Percentiles rank a stretch among this genome's conserved stretches.
phyloP scores from a whole-genome alignment of 2,113 vertebrate species.

The Cisticola juncidis region DNA sequence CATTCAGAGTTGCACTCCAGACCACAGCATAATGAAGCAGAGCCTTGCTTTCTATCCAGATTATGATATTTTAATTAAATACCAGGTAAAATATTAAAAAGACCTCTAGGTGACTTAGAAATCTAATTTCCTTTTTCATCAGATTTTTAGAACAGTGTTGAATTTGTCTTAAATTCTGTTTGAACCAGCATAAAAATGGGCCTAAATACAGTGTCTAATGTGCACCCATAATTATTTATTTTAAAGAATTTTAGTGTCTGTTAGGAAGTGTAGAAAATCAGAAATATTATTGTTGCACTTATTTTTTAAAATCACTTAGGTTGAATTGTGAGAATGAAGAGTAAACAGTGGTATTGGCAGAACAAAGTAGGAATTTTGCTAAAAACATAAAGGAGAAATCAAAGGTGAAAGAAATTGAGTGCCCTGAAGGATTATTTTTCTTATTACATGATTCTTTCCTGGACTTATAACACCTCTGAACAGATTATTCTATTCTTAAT shows the following conservation, averaged over 20 bases:
- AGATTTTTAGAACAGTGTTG: not conserved
- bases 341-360: not conserved
- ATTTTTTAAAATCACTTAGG: not conserved
- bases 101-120: not conserved
- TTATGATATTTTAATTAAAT: constrained; percentile 19
- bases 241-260: not conserved
- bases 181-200: not conserved
- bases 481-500: not conserved
- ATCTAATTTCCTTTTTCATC: not conserved
- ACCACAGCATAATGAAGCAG: not conserved
- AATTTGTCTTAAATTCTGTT: not conserved
- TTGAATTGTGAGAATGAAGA: not conserved
- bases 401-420: not conserved
- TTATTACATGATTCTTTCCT: not conserved
- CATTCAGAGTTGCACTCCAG: not conserved
- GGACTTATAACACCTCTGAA: not conserved
- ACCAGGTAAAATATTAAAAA: not conserved
- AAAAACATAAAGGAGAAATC: not conserved
- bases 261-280: not conserved
- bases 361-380: not conserved
- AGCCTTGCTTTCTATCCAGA: not conserved
- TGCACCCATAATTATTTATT: not conserved
- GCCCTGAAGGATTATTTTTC: not conserved
- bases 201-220: not conserved
- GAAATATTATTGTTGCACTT: not conserved